A percentile compares a stretch with the other conserved stretches of the same genome.
These are phyloP conservation scores for Ptychoptera albimana DNA, from an alignment of 2,888 invertebrate species.

Conservation along the genomic window DNA sequence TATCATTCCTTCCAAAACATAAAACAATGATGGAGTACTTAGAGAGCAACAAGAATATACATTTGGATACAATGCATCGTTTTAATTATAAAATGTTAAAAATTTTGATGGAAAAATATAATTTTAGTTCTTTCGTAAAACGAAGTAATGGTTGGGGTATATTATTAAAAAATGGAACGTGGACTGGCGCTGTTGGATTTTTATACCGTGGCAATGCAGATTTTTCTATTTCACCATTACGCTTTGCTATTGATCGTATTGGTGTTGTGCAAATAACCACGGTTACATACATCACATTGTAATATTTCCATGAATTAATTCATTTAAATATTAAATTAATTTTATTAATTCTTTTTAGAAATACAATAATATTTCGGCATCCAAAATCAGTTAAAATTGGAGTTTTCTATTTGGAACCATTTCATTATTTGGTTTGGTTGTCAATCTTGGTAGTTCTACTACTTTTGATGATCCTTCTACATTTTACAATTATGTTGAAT, in stretches of 20 bases:
- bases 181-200: background rate
- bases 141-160: background rate
- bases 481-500: too few relatives aligned
- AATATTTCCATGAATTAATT: too few relatives aligned
- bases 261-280: background rate
- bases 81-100: background rate
- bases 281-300: too few relatives aligned
- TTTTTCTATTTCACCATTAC: background rate
- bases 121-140: background rate
- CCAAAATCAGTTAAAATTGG: background rate
- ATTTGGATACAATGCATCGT: constrained; percentile 1
- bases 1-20: background rate
- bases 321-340: too few relatives aligned
- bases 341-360: background rate
- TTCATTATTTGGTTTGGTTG: background rate
- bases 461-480: too few relatives aligned
- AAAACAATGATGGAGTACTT: background rate
- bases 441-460: too few relatives aligned
- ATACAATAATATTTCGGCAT: constrained; percentile 1
- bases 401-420: background rate
- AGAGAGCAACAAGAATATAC: background rate
- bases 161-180: background rate
- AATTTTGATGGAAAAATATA: background rate
- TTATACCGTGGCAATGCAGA: background rate
- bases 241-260: background rate